These are phyloP conservation scores for Myripristis murdjan DNA, from an alignment of 2,797 vertebrate species.

Conservation along the genomic window DNA sequence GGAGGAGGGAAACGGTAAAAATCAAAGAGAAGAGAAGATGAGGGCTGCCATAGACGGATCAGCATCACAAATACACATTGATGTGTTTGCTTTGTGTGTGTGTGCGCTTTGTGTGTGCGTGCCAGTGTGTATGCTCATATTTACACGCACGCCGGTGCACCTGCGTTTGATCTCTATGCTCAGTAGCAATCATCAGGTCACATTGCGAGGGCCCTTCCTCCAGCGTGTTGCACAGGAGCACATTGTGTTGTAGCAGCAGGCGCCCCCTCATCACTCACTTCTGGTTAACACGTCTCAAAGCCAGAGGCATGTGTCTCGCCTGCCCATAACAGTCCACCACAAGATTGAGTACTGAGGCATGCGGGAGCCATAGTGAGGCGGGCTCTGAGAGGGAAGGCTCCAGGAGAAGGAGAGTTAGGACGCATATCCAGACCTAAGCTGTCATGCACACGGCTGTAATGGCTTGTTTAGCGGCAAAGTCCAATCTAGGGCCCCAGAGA, in stretches of 20 bases:
- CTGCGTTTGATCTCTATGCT: slow-evolving; percentile 78
- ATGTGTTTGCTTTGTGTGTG: slow-evolving; percentile 73
- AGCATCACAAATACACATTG: slow-evolving; percentile 74
- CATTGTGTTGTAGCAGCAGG: slow-evolving; percentile 76
- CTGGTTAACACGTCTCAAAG: slow-evolving; percentile 83
- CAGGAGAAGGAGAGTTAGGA: slow-evolving; percentile 85
- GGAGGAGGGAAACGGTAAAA: slow-evolving; percentile 82
- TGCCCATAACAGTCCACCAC: slow-evolving; percentile 76
- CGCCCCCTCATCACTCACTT: slow-evolving; percentile 82
- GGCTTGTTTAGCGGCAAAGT: slow-evolving; percentile 93
- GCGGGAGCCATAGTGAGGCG: slow-evolving; percentile 78
- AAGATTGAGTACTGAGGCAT: slow-evolving; percentile 82
- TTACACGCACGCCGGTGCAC: slow-evolving; percentile 49
- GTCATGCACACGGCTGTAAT: slow-evolving; percentile 88
- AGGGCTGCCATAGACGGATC: slow-evolving; percentile 84
- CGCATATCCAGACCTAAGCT: slow-evolving; percentile 89
- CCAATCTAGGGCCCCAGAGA: slow-evolving; percentile 91
- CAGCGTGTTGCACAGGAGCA: slow-evolving; percentile 68
- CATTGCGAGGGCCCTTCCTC: slow-evolving; percentile 70
- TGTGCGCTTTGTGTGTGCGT: slow-evolving; percentile 56
- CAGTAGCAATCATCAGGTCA: slow-evolving; percentile 82
- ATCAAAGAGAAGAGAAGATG: slow-evolving; percentile 84
- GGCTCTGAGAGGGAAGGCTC: slow-evolving; percentile 77
- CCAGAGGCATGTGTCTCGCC: slow-evolving; percentile 82
- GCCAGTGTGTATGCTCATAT: slow-evolving; percentile 16